phyloP scores from a whole-genome alignment of 2,797 vertebrate species.

The Moxostoma hubbsi region DNA sequence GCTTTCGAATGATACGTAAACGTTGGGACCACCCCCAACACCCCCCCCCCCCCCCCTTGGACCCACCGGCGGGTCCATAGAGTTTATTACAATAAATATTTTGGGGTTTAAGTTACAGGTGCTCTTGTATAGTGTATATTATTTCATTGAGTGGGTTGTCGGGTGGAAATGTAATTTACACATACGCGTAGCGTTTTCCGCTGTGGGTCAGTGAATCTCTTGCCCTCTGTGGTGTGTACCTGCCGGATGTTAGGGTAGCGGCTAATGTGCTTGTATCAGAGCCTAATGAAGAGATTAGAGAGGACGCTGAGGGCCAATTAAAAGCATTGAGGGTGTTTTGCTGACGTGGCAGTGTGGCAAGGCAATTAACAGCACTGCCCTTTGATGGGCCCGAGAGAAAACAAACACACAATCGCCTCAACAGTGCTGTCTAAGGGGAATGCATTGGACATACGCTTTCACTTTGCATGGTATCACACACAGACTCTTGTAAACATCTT shows the following conservation, averaged over 20 bases:
- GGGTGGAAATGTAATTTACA: neutral
- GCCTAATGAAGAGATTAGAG: conserved; percentile 46
- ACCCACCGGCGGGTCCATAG: too few species aligned
- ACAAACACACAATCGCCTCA: conserved; percentile 56
- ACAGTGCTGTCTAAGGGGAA: conserved; percentile 64
- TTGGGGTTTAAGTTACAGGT: too few species aligned
- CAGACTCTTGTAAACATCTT: conserved; percentile 17
- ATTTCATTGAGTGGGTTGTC: neutral
- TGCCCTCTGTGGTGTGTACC: neutral
- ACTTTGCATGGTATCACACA: conserved; percentile 1
- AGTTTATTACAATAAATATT: too few species aligned
- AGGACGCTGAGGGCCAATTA: conserved; percentile 75
- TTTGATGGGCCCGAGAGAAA: conserved; percentile 69
- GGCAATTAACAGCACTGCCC: conserved; percentile 82
- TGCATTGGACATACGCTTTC: conserved; percentile 37
- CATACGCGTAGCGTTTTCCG: neutral
- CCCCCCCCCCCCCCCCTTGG: too few species aligned
- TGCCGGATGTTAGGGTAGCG: neutral
- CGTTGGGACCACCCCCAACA: too few species aligned
- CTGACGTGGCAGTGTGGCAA: conserved; percentile 76
- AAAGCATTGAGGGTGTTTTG: conserved; percentile 76
- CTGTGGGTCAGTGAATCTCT: conserved; percentile 2
- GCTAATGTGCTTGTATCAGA: conserved; percentile 27
- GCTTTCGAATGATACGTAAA: too few species aligned
- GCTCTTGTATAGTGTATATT: neutral